Percentiles rank a stretch among this genome's conserved stretches.
Conservation (phyloP, 1,140 invertebrate genomes). For the Argopecten irradians region DNA sequence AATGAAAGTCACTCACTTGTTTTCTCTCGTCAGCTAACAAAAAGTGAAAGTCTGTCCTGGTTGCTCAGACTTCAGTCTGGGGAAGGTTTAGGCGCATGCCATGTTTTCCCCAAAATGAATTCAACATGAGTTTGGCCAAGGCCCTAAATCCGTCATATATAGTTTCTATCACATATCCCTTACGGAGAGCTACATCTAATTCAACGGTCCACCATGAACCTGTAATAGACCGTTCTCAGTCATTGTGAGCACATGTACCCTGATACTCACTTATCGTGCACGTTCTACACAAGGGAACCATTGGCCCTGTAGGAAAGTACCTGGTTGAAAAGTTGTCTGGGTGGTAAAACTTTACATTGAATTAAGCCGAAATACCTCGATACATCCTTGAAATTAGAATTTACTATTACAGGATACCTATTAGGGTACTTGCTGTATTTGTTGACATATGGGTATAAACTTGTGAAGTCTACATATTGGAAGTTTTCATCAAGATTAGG, state of each 20-base stretch:
- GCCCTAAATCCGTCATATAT: constrained; percentile 62
- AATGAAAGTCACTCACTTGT: background rate
- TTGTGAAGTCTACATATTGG: constrained; percentile 36
- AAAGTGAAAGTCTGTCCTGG: background rate
- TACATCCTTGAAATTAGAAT: constrained; percentile 37
- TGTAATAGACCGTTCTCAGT: too few relatives aligned
- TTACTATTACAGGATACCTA: constrained; percentile 35
- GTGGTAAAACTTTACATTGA: constrained; percentile 37
- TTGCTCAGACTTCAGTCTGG: background rate
- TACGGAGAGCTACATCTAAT: too few relatives aligned
- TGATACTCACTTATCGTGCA: too few relatives aligned
- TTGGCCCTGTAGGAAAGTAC: constrained; percentile 37
- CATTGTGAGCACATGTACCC: too few relatives aligned
- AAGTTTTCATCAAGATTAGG: too few relatives aligned
- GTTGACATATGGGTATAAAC: constrained; percentile 38
- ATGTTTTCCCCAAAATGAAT: constrained; percentile 45
- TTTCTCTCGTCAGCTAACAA: background rate
- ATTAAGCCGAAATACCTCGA: constrained; percentile 37
- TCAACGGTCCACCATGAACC: too few relatives aligned
- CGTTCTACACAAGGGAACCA: background rate
- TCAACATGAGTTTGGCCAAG: constrained; percentile 53
- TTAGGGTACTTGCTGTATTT: constrained; percentile 39
- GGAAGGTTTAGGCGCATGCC: constrained; percentile 35
- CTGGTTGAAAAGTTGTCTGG: constrained; percentile 24
- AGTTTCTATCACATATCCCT: too few relatives aligned